Percentiles rank a stretch among this genome's conserved stretches.
phyloP scores from a whole-genome alignment of 2,797 vertebrate species.

The Allobates femoralis region DNA sequence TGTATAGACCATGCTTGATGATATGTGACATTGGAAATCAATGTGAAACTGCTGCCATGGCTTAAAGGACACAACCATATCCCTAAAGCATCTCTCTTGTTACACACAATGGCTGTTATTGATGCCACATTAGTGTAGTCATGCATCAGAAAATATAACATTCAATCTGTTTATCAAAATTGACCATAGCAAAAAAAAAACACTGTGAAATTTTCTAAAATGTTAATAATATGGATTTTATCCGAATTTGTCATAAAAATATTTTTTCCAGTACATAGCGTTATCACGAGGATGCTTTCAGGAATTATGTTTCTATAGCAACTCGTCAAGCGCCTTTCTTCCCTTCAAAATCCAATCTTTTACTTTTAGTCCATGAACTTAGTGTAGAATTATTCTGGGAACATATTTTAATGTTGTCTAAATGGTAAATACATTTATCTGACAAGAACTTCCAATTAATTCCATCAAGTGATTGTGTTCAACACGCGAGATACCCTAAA shows the following conservation, averaged over 20 bases:
- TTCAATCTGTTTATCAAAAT: conserved; percentile 35
- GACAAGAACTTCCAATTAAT: conserved; percentile 79
- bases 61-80: conserved; percentile 47
- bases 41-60: conserved; percentile 65
- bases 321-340: conserved; percentile 78
- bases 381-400: conserved; percentile 82
- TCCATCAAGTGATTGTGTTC: conserved; percentile 61
- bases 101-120: conserved; percentile 39
- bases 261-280: conserved; percentile 72
- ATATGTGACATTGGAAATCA: conserved; percentile 70
- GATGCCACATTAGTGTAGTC: conserved; percentile 31
- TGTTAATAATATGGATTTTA: conserved; percentile 45
- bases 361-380: conserved; percentile 79
- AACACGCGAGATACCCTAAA: conserved; percentile 10
- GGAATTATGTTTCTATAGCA: conserved; percentile 81
- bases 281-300: conserved; percentile 82
- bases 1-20: conserved; percentile 38
- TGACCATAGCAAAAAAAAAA: conserved; percentile 19
- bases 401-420: conserved; percentile 76
- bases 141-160: conserved; percentile 43
- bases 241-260: conserved; percentile 58
- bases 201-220: conserved; percentile 35
- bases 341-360: conserved; percentile 76
- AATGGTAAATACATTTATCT: conserved; percentile 75
- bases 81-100: conserved; percentile 37